A percentile compares a stretch with the other conserved stretches of the same genome.
Evolutionary conservation across 1,140 invertebrate species (phyloP).

Genomic region (Caenorhabditis inopinata): DNA sequence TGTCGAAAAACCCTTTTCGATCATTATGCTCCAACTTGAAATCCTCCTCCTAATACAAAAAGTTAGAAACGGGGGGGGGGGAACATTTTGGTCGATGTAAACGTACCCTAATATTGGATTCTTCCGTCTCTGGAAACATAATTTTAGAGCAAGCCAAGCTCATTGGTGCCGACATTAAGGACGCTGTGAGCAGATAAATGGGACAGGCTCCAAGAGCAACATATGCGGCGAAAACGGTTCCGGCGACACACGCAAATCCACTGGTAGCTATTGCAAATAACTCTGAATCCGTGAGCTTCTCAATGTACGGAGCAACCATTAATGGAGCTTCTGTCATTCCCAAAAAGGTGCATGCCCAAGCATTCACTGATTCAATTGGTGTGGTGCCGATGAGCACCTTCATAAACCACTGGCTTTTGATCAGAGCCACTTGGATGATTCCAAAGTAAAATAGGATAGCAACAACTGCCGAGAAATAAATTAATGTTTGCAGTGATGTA

Average conservation of each 20-base stretch:
- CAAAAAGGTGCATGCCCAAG: slow-evolving; percentile 85
- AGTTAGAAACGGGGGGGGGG: too few species aligned
- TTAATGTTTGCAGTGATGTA: slow-evolving; percentile 67
- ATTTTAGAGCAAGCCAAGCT: slow-evolving; percentile 61
- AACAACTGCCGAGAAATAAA: slow-evolving; percentile 68
- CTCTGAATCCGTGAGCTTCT: slow-evolving; percentile 82
- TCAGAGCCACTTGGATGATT: slow-evolving; percentile 80
- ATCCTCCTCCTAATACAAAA: slow-evolving; percentile 47
- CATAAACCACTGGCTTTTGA: slow-evolving; percentile 76
- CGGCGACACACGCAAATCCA: slow-evolving; percentile 91
- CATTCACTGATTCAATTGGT: slow-evolving; percentile 84
- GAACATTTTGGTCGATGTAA: background rate
- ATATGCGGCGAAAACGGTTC: slow-evolving; percentile 87
- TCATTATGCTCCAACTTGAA: slow-evolving; percentile 50
- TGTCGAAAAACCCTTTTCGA: slow-evolving; percentile 31
- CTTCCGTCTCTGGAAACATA: slow-evolving; percentile 72
- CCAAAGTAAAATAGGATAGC: slow-evolving; percentile 84
- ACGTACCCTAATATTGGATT: slow-evolving; percentile 71
- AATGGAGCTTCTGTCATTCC: slow-evolving; percentile 86
- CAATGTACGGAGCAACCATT: slow-evolving; percentile 81
- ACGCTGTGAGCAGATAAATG: slow-evolving; percentile 67
- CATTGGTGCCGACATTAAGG: slow-evolving; percentile 59
- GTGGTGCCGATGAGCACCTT: slow-evolving; percentile 77
- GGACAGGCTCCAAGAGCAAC: slow-evolving; percentile 83
- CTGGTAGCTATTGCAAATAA: slow-evolving; percentile 87